These are phyloP conservation scores for Dromas ardeola DNA, from an alignment of 2,113 vertebrate species.

Conservation along the genomic window DNA sequence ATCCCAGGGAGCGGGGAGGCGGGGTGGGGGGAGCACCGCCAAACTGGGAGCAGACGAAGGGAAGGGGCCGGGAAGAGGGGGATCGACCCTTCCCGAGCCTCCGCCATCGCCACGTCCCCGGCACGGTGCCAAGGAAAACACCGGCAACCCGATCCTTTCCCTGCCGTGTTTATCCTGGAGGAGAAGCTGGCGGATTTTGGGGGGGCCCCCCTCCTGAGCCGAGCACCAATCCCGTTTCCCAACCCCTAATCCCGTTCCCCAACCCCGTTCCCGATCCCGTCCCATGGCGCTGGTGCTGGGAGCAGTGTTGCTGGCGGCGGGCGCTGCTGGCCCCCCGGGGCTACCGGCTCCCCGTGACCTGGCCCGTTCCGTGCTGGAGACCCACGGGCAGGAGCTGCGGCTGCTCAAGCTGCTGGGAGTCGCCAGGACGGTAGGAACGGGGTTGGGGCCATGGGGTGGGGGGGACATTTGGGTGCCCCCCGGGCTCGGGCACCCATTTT, in stretches of 20 bases:
- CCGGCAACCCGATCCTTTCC: neutral
- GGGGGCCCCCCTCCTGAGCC: neutral
- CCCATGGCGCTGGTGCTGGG: neutral
- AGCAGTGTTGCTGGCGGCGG: neutral
- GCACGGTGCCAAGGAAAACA: constrained; percentile 11
- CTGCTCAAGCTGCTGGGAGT: constrained; percentile 36
- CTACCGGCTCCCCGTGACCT: neutral
- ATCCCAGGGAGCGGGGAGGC: rapidly evolving
- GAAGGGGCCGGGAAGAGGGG: neutral
- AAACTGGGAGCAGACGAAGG: neutral
- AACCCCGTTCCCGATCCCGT: neutral
- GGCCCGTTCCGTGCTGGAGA: constrained; percentile 3
- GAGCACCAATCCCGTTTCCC: neutral
- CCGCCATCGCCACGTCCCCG: neutral
- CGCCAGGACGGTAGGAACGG: constrained; percentile 1
- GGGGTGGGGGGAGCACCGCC: rapidly evolving
- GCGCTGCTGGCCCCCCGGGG: neutral
- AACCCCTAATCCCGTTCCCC: too few relatives aligned
- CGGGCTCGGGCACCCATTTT: too few relatives aligned
- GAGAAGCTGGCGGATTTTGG: neutral
- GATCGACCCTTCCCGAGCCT: neutral
- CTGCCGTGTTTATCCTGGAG: neutral
- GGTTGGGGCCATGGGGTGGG: rapidly evolving
- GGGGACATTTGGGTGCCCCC: too few relatives aligned
- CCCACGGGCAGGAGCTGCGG: constrained; percentile 35